phyloP scores from a whole-genome alignment of 2,888 invertebrate species.

The Zonitis immaculata region DNA sequence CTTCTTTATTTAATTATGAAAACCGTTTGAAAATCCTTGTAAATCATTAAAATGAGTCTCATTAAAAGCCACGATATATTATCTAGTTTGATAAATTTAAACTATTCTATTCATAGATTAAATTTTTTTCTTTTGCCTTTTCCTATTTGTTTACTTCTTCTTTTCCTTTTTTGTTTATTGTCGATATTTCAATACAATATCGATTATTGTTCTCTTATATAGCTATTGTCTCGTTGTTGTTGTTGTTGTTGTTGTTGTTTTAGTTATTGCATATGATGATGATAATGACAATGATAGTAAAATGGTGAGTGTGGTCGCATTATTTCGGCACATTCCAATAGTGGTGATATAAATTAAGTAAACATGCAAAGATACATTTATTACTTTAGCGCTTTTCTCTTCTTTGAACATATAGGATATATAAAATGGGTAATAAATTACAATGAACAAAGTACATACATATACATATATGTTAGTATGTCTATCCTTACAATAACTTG shows the following conservation, averaged over 20 bases:
- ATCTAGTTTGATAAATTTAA: neutral
- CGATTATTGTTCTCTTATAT: neutral
- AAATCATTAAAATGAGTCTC: neutral
- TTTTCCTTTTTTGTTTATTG: no score
- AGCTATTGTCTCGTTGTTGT: neutral
- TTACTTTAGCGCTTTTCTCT: conserved; percentile 20
- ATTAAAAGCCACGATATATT: neutral
- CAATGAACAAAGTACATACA: conserved; percentile 24
- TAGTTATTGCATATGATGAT: no score
- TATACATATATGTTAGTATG: conserved; percentile 1
- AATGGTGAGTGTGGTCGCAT: conserved; percentile 2
- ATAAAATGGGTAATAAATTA: conserved; percentile 26
- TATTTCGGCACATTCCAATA: conserved; percentile 5
- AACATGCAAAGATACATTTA: conserved; percentile 20
- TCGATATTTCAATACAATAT: neutral
- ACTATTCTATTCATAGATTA: neutral
- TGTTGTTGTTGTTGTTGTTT: no score
- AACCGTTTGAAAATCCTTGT: neutral
- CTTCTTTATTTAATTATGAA: neutral
- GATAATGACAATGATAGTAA: neutral
- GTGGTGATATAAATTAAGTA: conserved; percentile 16
- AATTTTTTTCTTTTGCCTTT: no score
- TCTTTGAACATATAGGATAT: conserved; percentile 3
- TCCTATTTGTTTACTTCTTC: neutral
- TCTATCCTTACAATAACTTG: conserved; percentile 15